Conservation (phyloP, 2,113 vertebrate genomes). For the Carassius carassius region DNA sequence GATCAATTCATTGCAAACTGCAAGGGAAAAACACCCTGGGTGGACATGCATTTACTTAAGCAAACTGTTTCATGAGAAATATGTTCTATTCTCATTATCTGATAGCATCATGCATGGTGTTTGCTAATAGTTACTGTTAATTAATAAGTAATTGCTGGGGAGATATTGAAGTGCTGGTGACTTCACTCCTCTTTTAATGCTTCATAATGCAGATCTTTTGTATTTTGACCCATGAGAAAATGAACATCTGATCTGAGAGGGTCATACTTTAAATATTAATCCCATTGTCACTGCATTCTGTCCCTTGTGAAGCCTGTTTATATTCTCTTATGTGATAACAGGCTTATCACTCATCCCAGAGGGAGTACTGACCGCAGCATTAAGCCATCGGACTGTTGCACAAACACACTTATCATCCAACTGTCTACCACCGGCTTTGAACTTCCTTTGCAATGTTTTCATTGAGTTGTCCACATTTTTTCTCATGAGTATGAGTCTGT, state of each 20-base stretch:
- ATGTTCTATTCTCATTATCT: background rate
- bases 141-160: background rate
- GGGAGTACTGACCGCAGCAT: conserved; percentile 9
- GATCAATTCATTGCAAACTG: conserved; percentile 17
- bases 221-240: background rate
- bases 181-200: background rate
- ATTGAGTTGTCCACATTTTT: background rate
- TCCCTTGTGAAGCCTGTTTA: background rate
- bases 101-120: background rate
- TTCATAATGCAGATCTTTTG: background rate
- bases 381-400: background rate
- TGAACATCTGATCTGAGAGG: conserved; percentile 1
- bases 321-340: conserved; percentile 1
- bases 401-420: background rate
- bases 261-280: conserved; percentile 21
- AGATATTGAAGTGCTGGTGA: background rate
- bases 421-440: background rate
- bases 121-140: too few relatives aligned
- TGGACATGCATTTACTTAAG: background rate
- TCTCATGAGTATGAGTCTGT: background rate
- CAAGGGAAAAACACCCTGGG: background rate
- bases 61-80: background rate
- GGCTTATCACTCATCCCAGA: conserved; percentile 13
- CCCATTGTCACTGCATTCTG: background rate
- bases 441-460: background rate